A percentile compares a stretch with the other conserved stretches of the same genome.
These are phyloP conservation scores for Spea multiplicata DNA, from an alignment of 2,113 vertebrate species.

Conservation along the genomic window DNA sequence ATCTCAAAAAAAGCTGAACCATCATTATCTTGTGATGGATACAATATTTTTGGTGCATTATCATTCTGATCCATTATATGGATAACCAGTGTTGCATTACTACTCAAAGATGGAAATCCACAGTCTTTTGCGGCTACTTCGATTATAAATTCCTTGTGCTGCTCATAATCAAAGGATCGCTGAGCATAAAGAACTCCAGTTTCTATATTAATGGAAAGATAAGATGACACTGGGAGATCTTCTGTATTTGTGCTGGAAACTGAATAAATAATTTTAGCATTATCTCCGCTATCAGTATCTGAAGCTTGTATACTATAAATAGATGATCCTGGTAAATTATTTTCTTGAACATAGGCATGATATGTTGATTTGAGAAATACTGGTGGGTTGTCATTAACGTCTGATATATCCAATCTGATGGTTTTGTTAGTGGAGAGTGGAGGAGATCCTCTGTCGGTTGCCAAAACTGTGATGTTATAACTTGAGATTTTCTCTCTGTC, in stretches of 20 bases:
- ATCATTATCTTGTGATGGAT: conserved; percentile 22
- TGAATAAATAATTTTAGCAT: conserved; percentile 65
- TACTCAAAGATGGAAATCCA: conserved; percentile 63
- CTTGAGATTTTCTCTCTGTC: conserved; percentile 49
- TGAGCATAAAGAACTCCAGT: conserved; percentile 60
- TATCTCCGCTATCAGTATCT: conserved; percentile 48
- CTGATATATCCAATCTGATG: conserved; percentile 50
- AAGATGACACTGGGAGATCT: conserved; percentile 57
- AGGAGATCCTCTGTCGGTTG: conserved; percentile 46
- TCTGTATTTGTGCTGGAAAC: conserved; percentile 63
- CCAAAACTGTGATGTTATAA: conserved; percentile 53
- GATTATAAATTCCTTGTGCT: conserved; percentile 58
- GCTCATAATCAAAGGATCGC: conserved; percentile 78
- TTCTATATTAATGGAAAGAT: conserved; percentile 60
- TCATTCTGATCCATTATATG: conserved; percentile 59
- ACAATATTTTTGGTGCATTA: conserved; percentile 33
- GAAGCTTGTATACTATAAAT: conserved; percentile 33
- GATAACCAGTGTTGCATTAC: conserved; percentile 62
- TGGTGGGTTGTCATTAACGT: conserved; percentile 47
- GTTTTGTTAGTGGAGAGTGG: conserved; percentile 49
- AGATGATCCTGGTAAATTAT: conserved; percentile 58
- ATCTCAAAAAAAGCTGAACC: conserved; percentile 49
- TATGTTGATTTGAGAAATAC: conserved; percentile 59
- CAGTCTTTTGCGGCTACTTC: conserved; percentile 61
- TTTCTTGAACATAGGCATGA: conserved; percentile 62